These are phyloP conservation scores for Trachelus tabidus DNA, from an alignment of 2,888 invertebrate genomes.

Conservation along the genomic window DNA sequence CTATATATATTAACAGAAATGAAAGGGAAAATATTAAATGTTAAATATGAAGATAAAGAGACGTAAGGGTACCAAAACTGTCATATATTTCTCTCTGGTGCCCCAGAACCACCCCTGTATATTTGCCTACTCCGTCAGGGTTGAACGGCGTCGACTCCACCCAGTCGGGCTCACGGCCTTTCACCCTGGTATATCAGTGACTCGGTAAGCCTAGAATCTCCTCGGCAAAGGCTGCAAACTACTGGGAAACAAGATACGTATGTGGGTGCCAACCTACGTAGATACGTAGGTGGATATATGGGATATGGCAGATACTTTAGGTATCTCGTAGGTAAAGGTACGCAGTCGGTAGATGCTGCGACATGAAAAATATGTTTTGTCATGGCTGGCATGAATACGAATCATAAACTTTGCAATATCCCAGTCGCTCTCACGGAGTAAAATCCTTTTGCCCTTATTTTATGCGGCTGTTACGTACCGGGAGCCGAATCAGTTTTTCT, in stretches of 20 bases:
- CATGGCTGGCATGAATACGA: constrained; percentile 16
- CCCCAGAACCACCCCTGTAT: neutral
- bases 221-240: neutral
- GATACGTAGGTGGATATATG: too few species aligned
- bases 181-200: neutral
- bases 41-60: neutral
- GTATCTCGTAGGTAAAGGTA: neutral
- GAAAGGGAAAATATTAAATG: neutral
- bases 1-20: neutral
- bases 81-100: neutral
- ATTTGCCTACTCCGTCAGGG: neutral
- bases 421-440: constrained; percentile 19
- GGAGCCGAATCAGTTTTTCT: neutral
- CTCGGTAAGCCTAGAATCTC: constrained; percentile 12
- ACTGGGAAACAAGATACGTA: constrained; percentile 5
- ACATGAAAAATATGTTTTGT: constrained; percentile 24
- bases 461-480: neutral
- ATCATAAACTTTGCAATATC: constrained; percentile 25
- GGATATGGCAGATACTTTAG: too few species aligned
- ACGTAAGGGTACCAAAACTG: neutral
- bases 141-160: neutral
- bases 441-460: constrained; percentile 13
- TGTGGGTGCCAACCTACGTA: neutral
- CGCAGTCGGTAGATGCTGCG: constrained; percentile 20
- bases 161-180: neutral